A percentile compares a stretch with the other conserved stretches of the same genome.
These are phyloP conservation scores for Python bivittatus DNA, from an alignment of 2,113 vertebrate species.

Conservation along the genomic window DNA sequence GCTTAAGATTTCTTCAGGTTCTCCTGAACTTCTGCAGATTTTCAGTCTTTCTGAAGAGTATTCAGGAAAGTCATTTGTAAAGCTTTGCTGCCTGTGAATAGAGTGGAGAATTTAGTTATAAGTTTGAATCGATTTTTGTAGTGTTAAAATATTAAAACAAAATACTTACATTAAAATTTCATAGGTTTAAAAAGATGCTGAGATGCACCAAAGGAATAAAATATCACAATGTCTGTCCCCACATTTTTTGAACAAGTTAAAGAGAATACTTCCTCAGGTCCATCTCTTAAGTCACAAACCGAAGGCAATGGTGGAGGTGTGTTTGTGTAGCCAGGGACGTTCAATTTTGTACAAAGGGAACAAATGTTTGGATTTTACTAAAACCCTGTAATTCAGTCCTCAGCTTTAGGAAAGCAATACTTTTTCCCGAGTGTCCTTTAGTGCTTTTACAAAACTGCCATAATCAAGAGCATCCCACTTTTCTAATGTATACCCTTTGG, in stretches of 20 bases:
- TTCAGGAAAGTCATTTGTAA: neutral
- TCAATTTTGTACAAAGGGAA: neutral
- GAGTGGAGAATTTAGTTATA: neutral
- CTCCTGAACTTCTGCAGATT: neutral
- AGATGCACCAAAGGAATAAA: neutral
- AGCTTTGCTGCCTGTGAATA: neutral
- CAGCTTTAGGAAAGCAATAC: neutral
- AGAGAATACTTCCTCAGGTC: neutral
- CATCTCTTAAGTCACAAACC: neutral
- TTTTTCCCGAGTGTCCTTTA: neutral
- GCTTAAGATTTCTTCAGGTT: neutral
- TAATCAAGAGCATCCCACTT: neutral
- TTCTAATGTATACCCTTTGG: neutral
- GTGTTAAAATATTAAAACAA: neutral
- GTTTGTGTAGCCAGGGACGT: neutral
- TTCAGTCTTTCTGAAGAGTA: neutral
- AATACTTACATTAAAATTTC: neutral
- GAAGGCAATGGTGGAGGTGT: neutral
- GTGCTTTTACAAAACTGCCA: too few species aligned
- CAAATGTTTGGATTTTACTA: neutral
- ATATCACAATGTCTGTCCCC: neutral
- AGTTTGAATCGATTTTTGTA: neutral
- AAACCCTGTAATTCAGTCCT: neutral
- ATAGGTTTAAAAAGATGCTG: neutral
- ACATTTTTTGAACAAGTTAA: neutral